These are phyloP conservation scores for Nesogale talazaci DNA, from an alignment of 2,113 vertebrate species.

Conservation along the genomic window DNA sequence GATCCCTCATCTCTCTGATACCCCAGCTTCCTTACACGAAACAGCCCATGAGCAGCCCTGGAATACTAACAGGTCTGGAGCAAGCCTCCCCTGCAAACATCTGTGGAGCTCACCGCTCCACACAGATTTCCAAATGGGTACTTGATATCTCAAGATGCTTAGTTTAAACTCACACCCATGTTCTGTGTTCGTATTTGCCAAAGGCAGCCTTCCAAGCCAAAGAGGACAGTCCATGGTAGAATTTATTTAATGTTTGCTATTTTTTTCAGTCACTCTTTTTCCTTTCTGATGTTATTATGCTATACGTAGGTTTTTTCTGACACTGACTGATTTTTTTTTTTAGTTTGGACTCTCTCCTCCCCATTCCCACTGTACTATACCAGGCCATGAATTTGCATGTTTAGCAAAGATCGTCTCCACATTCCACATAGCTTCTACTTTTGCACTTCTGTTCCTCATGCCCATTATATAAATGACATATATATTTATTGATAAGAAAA, in stretches of 20 bases:
- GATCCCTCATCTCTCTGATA: background rate
- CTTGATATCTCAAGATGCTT: background rate
- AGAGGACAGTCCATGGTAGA: too few relatives aligned
- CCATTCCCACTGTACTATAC: too few relatives aligned
- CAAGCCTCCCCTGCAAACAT: background rate
- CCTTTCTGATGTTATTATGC: background rate
- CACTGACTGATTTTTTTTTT: background rate
- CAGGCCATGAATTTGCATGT: background rate
- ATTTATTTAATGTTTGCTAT: fast-evolving
- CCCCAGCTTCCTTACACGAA: too few relatives aligned
- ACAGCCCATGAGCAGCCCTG: background rate
- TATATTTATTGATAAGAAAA: too few relatives aligned
- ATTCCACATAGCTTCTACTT: background rate
- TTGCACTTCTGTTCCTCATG: background rate
- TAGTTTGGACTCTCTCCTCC: background rate
- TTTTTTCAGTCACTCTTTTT: background rate
- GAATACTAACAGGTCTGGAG: background rate
- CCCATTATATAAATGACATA: too few relatives aligned
- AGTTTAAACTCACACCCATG: too few relatives aligned
- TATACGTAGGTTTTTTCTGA: background rate
- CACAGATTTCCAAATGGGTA: background rate
- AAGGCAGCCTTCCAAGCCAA: background rate
- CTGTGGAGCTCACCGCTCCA: background rate
- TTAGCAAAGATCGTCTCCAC: fast-evolving
- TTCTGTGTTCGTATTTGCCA: too few relatives aligned